Evolutionary conservation across 2,113 vertebrate species (phyloP), one percentile per base, ranked within the genome.

Genomic region (Thalassarche chlororhynchos): DNA sequence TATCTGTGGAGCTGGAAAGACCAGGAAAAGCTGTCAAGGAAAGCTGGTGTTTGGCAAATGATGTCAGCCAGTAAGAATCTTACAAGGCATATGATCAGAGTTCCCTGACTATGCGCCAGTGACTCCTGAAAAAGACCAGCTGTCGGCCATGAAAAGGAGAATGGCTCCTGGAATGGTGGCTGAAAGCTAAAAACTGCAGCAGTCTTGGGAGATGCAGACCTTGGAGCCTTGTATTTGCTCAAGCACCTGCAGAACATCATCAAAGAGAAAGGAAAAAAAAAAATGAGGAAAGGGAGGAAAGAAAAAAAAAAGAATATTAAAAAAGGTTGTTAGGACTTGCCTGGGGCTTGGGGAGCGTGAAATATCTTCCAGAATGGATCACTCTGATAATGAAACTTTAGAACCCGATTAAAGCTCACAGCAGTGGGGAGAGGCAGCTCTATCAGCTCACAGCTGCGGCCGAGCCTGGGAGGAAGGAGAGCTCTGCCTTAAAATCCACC

Each of bases 341-440:
- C 96, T 87, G 54, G 70, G 90, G 94, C 93, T 96, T 71, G 29
- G 83, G 72, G 93, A 95, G 77, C 2, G 1, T 84, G 75, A 97
- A 98, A 97, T 96, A 96, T 93, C 95, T 98, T 98, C 82, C 93
- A 96, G 93, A 97, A 95, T 89, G 87, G 78, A 97, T 71, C 74
- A 57, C 44, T 95, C 77, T 76, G 92, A 97, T 98, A 96, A 97
- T 96, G 95, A 98, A 98, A 98, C 61, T 96, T 98, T 96, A 98
- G 96, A 98, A 96, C 79, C 81, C 32, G 46, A 97, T 97, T 89
- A 87, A 92, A 96, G 94, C 95, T 95, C 95, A 91, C 81, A 95
- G 91, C 52, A 84, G 95, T 96, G 87, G 70, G 93, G 90, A 87
- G 75, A 94, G 82, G 91, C 80, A 86, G 58, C 86, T 96, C 93